These are phyloP conservation scores for Rhinichthys klamathensis DNA, from an alignment of 2,113 vertebrate species.

Conservation along the genomic window DNA sequence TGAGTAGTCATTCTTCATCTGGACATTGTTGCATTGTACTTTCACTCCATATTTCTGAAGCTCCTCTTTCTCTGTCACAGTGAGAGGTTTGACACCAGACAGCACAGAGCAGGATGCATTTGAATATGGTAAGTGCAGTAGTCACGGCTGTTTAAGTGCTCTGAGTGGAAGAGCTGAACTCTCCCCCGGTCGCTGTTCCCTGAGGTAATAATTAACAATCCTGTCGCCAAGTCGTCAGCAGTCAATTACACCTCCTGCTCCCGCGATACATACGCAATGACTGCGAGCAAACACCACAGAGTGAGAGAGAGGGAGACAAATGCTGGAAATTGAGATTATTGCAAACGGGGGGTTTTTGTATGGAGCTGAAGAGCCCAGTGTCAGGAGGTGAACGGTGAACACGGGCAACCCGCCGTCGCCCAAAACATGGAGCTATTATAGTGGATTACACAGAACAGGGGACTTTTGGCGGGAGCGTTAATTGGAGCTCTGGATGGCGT, in stretches of 20 bases:
- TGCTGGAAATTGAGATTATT: conserved; percentile 76
- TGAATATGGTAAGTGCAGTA: conserved; percentile 67
- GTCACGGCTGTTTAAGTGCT: conserved; percentile 71
- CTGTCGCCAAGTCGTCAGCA: conserved; percentile 75
- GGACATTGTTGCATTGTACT: conserved; percentile 56
- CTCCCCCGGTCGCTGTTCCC: conserved; percentile 70
- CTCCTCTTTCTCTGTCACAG: conserved; percentile 21
- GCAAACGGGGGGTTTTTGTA: conserved; percentile 70
- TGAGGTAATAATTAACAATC: conserved; percentile 80
- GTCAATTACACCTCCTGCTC: conserved; percentile 80
- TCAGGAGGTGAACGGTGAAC: conserved; percentile 77
- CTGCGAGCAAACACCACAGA: conserved; percentile 69
- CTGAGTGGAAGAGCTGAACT: conserved; percentile 66
- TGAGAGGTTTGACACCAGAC: conserved; percentile 57
- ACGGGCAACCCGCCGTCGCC: conserved; percentile 73
- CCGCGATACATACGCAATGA: conserved; percentile 69
- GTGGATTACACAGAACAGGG: conserved; percentile 76
- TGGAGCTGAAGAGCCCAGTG: conserved; percentile 70
- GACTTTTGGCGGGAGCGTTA: conserved; percentile 75
- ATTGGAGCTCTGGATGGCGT: conserved; percentile 79
- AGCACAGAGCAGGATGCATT: conserved; percentile 67
- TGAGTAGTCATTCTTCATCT: conserved; percentile 8
- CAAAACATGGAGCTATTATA: conserved; percentile 79
- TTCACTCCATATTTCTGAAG: conserved; percentile 66
- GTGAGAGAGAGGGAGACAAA: conserved; percentile 70